Evolutionary conservation across 2,113 vertebrate species (phyloP), one percentile per base, ranked within the genome.

Genomic region (Plestiodon gilberti): DNA sequence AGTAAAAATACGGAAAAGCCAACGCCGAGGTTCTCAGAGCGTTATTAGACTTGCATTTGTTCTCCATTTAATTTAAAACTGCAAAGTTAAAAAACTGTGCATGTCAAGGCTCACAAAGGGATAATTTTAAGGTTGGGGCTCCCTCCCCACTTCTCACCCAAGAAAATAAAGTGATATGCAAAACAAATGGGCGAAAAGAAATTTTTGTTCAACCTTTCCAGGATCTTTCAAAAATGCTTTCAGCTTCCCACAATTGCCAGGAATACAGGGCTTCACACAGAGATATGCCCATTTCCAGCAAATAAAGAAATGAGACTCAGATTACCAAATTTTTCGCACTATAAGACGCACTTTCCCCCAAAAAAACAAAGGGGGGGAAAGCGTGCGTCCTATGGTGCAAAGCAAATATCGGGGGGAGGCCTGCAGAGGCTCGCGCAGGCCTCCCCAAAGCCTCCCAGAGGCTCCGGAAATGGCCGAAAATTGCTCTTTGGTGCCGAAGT

Each of bases 41-140:
- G 64, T 82, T 87, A 81, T 88, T 86, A 84, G 4, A 85, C n/a
- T 69, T 0, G 73, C 87, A 1, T 74, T 90, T 9, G 88, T 75
- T 81, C 78, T 38, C 78, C 78, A 75, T 75, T 87, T 87, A 81
- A 38, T 88, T 74, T 30, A 64, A 40, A 88, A 25, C 23, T 1
- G 33, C 86, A 9, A 0, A 4, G 13, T 7, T 64, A 57, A 35
- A n/a, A 59, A 87, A 3, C n/a, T 67, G 65, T 3, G 33, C 85
- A 13, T 0, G 0, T 38, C 28, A 71, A 30, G 40, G 22, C 17
- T 52, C 57, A 74, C n/a, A 55, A 81, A 81, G 40, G 78, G 57
- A 22, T 75, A 81, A 65, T 81, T 65, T 67, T 35, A 81, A 87
- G 70, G 71, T 48, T 81, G 40, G 59, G 11, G 6, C 59, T 48